These are phyloP conservation scores for Falco cherrug DNA, from an alignment of 2,797 vertebrate species.

Conservation along the genomic window DNA sequence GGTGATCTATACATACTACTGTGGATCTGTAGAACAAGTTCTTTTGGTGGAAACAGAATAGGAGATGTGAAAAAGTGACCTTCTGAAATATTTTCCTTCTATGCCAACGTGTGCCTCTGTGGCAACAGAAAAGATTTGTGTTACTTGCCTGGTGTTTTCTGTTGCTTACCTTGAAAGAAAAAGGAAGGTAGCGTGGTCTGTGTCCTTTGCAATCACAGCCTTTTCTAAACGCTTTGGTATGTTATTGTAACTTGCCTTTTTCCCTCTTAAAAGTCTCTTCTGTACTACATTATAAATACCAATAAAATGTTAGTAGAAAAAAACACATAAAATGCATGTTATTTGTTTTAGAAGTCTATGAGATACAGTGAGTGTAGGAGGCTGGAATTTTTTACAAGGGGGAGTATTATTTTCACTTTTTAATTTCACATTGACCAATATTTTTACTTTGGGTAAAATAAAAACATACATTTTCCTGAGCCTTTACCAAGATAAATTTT, in stretches of 20 bases:
- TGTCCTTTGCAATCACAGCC: neutral
- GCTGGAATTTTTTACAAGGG: conserved; percentile 59
- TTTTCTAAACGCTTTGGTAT: conserved; percentile 51
- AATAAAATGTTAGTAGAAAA: conserved; percentile 61
- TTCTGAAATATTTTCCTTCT: neutral
- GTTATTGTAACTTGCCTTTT: conserved; percentile 59
- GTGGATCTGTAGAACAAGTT: neutral
- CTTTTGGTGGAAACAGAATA: neutral
- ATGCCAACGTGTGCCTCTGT: neutral
- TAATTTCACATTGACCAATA: conserved; percentile 68
- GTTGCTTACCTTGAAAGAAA: neutral
- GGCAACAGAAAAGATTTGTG: neutral
- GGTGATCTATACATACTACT: neutral
- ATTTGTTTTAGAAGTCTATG: conserved; percentile 60
- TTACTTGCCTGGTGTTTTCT: neutral
- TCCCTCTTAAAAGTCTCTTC: conserved; percentile 44
- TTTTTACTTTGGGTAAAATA: conserved; percentile 73
- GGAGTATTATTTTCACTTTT: conserved; percentile 70
- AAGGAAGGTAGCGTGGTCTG: neutral
- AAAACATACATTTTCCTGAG: conserved; percentile 71
- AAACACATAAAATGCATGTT: conserved; percentile 51
- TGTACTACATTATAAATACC: conserved; percentile 61
- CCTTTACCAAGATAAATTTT: conserved; percentile 71
- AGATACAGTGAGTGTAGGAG: conserved; percentile 53
- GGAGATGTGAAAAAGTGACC: neutral